A percentile compares a stretch with the other conserved stretches of the same genome.
phyloP scores from a whole-genome alignment of 2,113 vertebrate species.

The Crotophaga sulcirostris region DNA sequence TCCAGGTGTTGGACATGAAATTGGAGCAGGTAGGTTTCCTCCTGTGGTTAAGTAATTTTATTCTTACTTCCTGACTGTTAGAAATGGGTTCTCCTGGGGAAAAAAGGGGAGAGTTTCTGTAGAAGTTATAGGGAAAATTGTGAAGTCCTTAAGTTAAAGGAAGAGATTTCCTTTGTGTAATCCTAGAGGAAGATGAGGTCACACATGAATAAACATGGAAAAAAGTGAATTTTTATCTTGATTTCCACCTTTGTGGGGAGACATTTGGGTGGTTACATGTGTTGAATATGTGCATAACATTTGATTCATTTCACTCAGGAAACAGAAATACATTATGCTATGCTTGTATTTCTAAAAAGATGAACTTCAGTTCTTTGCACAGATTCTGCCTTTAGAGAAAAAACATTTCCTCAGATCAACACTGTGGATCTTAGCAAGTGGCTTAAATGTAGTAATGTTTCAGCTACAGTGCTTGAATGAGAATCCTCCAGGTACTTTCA shows the following conservation, averaged over 20 bases:
- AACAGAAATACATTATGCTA: background rate
- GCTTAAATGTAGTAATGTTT: background rate
- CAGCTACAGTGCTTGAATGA: background rate
- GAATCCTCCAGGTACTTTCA: background rate
- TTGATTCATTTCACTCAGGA: background rate
- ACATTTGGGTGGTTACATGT: background rate
- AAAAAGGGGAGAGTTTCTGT: background rate
- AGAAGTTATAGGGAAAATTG: background rate
- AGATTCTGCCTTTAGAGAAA: background rate
- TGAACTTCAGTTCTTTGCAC: background rate
- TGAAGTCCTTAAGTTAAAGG: background rate
- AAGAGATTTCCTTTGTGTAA: background rate
- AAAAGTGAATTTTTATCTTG: background rate
- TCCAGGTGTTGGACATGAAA: constrained; percentile 71
- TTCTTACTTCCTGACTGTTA: background rate
- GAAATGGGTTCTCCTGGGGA: background rate
- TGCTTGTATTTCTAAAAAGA: background rate
- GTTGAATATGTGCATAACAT: background rate
- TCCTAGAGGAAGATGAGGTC: background rate
- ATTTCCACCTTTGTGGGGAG: background rate
- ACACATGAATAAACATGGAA: background rate
- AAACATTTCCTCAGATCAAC: background rate
- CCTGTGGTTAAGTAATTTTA: background rate
- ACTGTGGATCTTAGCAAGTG: background rate
- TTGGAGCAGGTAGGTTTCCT: constrained; percentile 81